Conservation (phyloP, 2,113 vertebrate genomes). For the Ahaetulla prasina region DNA sequence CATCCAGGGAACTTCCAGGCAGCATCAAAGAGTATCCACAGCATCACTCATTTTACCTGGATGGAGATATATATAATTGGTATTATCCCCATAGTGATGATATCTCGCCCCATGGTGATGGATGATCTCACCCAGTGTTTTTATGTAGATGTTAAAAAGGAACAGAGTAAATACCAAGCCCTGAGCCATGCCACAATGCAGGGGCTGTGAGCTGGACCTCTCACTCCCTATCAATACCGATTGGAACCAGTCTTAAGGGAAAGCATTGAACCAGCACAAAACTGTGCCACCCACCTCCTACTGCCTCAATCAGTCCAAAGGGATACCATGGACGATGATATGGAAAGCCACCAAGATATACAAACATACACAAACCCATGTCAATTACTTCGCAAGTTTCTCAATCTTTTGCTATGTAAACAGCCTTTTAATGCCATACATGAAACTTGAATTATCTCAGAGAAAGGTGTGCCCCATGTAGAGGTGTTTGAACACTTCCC, state of each 20-base stretch:
- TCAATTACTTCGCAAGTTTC: neutral
- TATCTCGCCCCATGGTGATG: neutral
- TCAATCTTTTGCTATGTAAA: neutral
- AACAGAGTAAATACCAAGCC: neutral
- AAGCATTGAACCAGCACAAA: neutral
- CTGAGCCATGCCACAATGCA: neutral
- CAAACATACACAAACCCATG: neutral
- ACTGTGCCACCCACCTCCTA: neutral
- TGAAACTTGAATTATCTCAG: neutral
- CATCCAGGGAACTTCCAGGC: neutral
- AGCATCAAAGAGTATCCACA: neutral
- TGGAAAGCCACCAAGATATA: neutral
- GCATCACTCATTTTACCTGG: neutral
- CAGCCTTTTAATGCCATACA: neutral
- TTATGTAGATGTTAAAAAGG: neutral
- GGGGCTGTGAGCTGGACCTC: neutral
- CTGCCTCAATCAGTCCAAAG: neutral
- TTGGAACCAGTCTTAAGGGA: neutral
- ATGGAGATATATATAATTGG: neutral
- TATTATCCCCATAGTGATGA: neutral
- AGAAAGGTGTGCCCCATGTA: neutral
- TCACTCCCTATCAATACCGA: neutral
- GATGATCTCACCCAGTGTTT: neutral
- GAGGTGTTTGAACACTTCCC: neutral
- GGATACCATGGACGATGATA: neutral